These are phyloP conservation scores for Drosophila rellima DNA, from an alignment of 2,888 invertebrate species.

Conservation along the genomic window DNA sequence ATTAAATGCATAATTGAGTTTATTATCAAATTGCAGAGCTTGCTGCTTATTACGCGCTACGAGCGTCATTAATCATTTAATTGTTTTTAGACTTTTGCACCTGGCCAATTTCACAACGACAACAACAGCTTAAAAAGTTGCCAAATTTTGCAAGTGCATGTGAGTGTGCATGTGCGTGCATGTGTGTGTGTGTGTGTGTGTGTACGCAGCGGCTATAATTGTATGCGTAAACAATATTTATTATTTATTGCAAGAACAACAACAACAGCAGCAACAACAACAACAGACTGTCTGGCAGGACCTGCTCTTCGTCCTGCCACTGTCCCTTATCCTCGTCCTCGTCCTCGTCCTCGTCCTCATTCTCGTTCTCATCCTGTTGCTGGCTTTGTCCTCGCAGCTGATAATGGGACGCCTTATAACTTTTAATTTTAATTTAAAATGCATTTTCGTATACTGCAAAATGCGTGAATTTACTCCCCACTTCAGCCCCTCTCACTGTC, in stretches of 20 bases:
- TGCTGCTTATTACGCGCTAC: conserved; percentile 39
- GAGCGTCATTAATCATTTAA: conserved; percentile 72
- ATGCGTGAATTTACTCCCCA: conserved; percentile 6
- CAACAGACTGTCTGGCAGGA: conserved; percentile 21
- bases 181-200: conserved; percentile 16
- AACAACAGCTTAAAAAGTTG: conserved; percentile 12
- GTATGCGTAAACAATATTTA: conserved; percentile 78
- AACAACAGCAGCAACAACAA: conserved; percentile 10
- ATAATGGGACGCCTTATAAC: conserved; percentile 68
- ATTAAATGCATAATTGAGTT: conserved; percentile 35
- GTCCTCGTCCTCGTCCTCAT: background rate
- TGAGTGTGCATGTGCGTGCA: no score
- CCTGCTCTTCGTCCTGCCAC: background rate
- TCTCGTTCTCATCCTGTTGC: conserved; percentile 5
- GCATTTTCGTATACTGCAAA: conserved; percentile 61
- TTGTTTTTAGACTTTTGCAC: conserved; percentile 81
- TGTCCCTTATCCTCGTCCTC: background rate
- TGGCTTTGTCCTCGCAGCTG: conserved; percentile 52
- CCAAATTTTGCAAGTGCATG: conserved; percentile 19
- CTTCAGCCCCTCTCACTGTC: conserved; percentile 17
- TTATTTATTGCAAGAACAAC: conserved; percentile 67
- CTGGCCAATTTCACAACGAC: conserved; percentile 59
- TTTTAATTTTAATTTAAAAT: conserved; percentile 82
- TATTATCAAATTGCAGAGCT: conserved; percentile 34
- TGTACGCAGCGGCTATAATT: conserved; percentile 65